Base-by-base conservation (phyloP, 2,113 vertebrate genomes). In the Osmerus mordax region DNA sequence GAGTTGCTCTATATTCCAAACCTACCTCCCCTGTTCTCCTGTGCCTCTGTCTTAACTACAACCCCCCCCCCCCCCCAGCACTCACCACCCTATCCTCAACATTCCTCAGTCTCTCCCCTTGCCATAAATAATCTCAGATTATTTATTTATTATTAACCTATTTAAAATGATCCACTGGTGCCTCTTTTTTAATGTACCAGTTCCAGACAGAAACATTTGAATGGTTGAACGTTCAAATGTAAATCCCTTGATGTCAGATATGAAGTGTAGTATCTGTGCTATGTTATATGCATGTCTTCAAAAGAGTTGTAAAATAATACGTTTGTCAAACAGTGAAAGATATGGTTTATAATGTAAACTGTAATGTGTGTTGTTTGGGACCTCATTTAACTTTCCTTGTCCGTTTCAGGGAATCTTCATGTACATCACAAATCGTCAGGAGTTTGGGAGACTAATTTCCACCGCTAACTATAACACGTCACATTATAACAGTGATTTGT, bases 381-480 rank as follows among this genome's bases (percentile, higher is more conserved):
- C 69, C 60, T 91, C 72, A 91, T 67, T 73, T 18, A 66, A 67
- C 68, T 81, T 87, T 89, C 76, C 93, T 59, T 88, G 3, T 77
- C 84, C 84, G 78, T 74, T 78, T 15, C 92, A 98, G 97, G 97
- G 96, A 86, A 87, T 98, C 78, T 99, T 98, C 92, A 98, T 99
- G 96, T 98, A 96, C 85, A 86, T 98, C 86, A 97, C 95, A 84
- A 99, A 98, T 89, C 95, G 93, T 66, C 93, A 98, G 64, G 96
- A 98, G 73, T 99, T 99, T 84, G 97, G 97, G 91, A 94, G 97
- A 79, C 93, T 99, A 36, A 87, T 98, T 85, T 98, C 97, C 76
- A 95, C 95, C 67, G 95, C 96, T 78, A 98, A 96, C 92, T 99
- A 98, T 79, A 99, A 99, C 85, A 96, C 83, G 63, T 95, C 96